Evolutionary conservation across 2,888 invertebrate species (phyloP), one percentile per base, ranked within the genome.

Genomic region (Nesidiocoris tenuis): DNA sequence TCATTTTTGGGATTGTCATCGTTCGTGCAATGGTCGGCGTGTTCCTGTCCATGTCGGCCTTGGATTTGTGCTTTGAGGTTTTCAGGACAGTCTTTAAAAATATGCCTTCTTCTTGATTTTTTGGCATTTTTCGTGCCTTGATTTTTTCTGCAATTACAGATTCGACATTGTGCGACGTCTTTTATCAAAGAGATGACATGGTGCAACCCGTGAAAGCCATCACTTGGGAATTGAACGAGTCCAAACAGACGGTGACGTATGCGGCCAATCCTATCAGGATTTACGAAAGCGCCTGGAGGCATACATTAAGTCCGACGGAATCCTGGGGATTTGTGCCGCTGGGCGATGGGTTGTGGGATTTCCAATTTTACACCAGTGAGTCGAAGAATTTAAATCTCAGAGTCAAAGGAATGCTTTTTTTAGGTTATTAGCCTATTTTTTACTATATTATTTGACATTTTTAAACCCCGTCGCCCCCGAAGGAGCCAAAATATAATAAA

Each of bases 361-460:
- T 74, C 21, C 77, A 74, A 17, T 63, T 66, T 23, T 77, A 68
- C 61, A 63, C 74, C 24, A 55, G 77, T 77, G 17, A 67, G 77
- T 74, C 39, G 5, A 39, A 39, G n/a, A n/a, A n/a, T n/a, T n/a
- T n/a, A n/a, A n/a, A n/a, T n/a, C n/a, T n/a, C n/a, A n/a, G n/a
- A n/a, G n/a, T n/a, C n/a, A n/a, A n/a, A n/a, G n/a, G n/a, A n/a
- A n/a, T n/a, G n/a, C n/a, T n/a, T n/a, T n/a, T n/a, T n/a, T n/a
- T n/a, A n/a, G n/a, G n/a, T n/a, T n/a, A n/a, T n/a, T n/a, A n/a
- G n/a, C n/a, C n/a, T n/a, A n/a, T n/a, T n/a, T n/a, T n/a, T n/a
- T n/a, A n/a, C n/a, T n/a, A n/a, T n/a, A n/a, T n/a, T n/a, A n/a
- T n/a, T n/a, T n/a, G n/a, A n/a, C n/a, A n/a, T n/a, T n/a, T n/a